A percentile compares a stretch with the other conserved stretches of the same genome.
Evolutionary conservation across 2,113 vertebrate species (phyloP).

Genomic region (Xenotilapia leptura): DNA sequence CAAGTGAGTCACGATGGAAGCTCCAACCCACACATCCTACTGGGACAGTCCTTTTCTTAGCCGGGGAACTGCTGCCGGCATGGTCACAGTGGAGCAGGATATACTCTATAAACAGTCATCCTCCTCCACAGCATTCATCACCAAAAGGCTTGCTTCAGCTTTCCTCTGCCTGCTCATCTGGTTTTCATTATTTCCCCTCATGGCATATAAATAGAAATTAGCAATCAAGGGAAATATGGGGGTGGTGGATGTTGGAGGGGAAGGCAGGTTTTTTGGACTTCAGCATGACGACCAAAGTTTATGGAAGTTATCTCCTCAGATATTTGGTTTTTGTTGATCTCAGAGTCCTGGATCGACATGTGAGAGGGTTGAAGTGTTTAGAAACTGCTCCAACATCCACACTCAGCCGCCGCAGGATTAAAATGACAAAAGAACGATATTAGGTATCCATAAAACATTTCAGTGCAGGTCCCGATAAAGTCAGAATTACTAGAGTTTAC

Average conservation of each 20-base stretch:
- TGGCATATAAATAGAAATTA: constrained; percentile 65
- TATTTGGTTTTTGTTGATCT: background rate
- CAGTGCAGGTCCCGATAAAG: background rate
- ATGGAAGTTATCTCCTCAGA: constrained; percentile 41
- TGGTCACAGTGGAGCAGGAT: constrained; percentile 24
- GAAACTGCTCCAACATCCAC: constrained; percentile 12
- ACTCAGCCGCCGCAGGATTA: background rate
- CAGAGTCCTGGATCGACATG: background rate
- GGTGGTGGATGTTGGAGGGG: constrained; percentile 34
- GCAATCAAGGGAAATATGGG: constrained; percentile 54
- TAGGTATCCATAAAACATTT: background rate
- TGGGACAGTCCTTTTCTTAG: constrained; percentile 52
- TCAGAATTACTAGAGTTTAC: background rate
- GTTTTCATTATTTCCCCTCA: constrained; percentile 57
- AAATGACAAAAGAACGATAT: background rate
- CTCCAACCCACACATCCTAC: constrained; percentile 56
- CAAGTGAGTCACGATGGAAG: constrained; percentile 67
- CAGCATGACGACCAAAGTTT: constrained; percentile 12
- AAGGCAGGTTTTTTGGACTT: constrained; percentile 22
- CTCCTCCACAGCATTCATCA: constrained; percentile 47
- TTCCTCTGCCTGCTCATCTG: constrained; percentile 56
- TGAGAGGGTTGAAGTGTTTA: background rate
- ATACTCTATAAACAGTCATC: constrained; percentile 49
- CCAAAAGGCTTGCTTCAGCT: constrained; percentile 26
- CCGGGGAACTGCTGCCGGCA: constrained; percentile 27